Conservation (phyloP, 2,113 vertebrate genomes). For the Scolopax mira region DNA sequence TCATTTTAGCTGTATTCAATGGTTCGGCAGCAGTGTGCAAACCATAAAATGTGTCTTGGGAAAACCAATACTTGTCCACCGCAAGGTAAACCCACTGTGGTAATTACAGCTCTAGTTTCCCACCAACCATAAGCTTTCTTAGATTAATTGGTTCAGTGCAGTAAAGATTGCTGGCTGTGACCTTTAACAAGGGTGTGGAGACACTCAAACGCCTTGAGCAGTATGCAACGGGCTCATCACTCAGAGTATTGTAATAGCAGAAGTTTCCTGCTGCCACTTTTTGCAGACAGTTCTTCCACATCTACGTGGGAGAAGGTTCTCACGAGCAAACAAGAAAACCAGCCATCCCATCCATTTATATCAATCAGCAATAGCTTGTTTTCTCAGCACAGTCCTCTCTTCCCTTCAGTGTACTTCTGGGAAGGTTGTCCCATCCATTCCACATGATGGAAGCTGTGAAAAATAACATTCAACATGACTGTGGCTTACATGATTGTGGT, state of each 20-base stretch:
- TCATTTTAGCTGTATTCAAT: not conserved
- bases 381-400: not conserved
- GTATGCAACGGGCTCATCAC: not conserved
- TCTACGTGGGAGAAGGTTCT: not conserved
- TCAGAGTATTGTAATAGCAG: not conserved
- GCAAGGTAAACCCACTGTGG: not conserved
- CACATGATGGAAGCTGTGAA: not conserved
- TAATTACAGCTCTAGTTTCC: constrained; percentile 7
- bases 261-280: not conserved
- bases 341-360: not conserved
- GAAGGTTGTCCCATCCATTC: not conserved
- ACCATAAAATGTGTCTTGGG: not conserved
- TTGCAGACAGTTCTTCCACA: not conserved
- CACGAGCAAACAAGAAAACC: not conserved
- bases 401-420: not conserved
- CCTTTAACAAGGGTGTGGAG: constrained; percentile 26
- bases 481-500: constrained; percentile 5
- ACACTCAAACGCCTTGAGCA: not conserved
- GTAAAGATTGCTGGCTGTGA: not conserved
- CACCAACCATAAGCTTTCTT: not conserved
- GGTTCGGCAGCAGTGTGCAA: not conserved
- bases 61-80: not conserved
- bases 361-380: not conserved
- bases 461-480: not conserved
- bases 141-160: not conserved